Evolutionary conservation across 2,888 invertebrate species (phyloP).

Genomic region (Spatulosminthurus flaviceps): DNA sequence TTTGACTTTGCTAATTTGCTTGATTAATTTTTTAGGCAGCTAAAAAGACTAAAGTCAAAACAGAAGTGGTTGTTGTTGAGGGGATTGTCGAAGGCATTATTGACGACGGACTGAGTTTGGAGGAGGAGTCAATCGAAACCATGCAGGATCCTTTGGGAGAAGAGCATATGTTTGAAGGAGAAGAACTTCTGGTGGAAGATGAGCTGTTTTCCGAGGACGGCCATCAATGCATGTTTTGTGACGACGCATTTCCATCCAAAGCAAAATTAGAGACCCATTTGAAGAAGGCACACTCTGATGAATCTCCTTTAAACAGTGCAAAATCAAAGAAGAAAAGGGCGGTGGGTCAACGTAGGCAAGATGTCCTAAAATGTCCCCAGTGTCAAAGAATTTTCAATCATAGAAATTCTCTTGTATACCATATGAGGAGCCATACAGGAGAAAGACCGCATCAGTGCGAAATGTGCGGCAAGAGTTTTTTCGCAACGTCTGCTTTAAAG

Average conservation of each 20-base stretch:
- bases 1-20: neutral
- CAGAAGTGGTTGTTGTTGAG: slow-evolving; percentile 18
- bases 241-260: slow-evolving; percentile 64
- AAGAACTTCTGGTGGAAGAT: slow-evolving; percentile 32
- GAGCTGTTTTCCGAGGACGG: slow-evolving; percentile 62
- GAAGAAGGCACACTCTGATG: slow-evolving; percentile 61
- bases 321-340: slow-evolving; percentile 57
- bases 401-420: slow-evolving; percentile 84
- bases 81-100: slow-evolving; percentile 15
- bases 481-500: slow-evolving; percentile 82
- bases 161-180: slow-evolving; percentile 41
- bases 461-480: slow-evolving; percentile 84
- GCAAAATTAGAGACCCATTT: slow-evolving; percentile 62
- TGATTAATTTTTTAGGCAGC: slow-evolving; percentile 3
- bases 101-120: slow-evolving; percentile 20
- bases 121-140: slow-evolving; percentile 19
- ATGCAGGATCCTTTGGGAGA: slow-evolving; percentile 32
- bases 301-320: slow-evolving; percentile 9
- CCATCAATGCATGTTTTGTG: slow-evolving; percentile 65
- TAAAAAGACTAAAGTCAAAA: slow-evolving; percentile 28
- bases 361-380: slow-evolving; percentile 71
- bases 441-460: slow-evolving; percentile 78
- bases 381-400: slow-evolving; percentile 82
- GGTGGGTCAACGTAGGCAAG: slow-evolving; percentile 66
- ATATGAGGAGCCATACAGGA: slow-evolving; percentile 81